Conservation (phyloP, 2,797 vertebrate species). For the Limosa lapponica region DNA sequence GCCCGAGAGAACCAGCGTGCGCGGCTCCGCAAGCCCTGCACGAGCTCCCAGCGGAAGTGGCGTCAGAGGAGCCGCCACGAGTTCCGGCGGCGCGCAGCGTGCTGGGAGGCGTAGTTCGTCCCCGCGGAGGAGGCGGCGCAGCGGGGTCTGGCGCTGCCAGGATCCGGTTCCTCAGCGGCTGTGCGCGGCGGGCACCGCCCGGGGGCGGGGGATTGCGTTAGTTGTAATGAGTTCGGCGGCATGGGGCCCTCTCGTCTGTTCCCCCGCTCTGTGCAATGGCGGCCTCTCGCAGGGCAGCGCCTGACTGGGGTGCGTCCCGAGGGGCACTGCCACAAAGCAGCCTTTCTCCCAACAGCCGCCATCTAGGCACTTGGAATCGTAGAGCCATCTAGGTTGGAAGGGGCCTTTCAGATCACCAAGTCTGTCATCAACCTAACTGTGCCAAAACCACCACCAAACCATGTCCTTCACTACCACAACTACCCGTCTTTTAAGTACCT, state of each 20-base stretch:
- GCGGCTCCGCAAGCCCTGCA: not conserved
- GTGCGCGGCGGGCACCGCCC: too few species aligned
- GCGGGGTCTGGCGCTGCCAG: fast-evolving
- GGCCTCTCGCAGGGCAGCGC: not conserved
- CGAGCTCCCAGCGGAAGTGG: not conserved
- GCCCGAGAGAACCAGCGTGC: not conserved
- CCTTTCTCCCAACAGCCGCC: not conserved
- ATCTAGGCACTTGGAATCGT: fast-evolving
- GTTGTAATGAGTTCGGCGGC: too few species aligned
- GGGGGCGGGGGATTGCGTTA: fast-evolving
- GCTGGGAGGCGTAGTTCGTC: not conserved
- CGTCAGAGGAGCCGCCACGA: not conserved
- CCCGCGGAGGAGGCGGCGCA: fast-evolving
- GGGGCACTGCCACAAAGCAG: fast-evolving
- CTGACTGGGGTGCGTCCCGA: fast-evolving
- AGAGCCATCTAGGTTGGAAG: not conserved
- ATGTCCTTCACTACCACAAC: not conserved
- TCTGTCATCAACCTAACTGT: too few species aligned
- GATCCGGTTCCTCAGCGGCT: fast-evolving
- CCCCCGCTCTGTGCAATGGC: fast-evolving
- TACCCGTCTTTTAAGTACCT: too few species aligned
- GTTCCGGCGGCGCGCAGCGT: not conserved
- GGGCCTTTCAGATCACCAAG: not conserved
- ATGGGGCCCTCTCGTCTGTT: fast-evolving
- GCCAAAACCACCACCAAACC: not conserved